These are phyloP conservation scores for Cantharis rufa DNA, from an alignment of 2,888 invertebrate species.

Conservation along the genomic window DNA sequence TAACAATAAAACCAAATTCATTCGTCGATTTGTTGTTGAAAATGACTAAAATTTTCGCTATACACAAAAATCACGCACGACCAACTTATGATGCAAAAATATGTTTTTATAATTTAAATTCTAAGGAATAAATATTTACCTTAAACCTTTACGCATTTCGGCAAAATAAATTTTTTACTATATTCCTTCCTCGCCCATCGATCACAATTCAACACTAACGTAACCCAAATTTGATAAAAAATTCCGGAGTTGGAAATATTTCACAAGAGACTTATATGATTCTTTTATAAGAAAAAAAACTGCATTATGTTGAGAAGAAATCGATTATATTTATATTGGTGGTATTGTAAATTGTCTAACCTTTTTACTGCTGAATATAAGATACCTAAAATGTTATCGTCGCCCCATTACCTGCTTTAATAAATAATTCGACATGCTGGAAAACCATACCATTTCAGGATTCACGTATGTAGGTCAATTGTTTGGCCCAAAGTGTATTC, in stretches of 20 bases:
- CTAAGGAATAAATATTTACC: slow-evolving; percentile 6
- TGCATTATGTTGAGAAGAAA: slow-evolving; percentile 7
- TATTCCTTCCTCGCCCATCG: slow-evolving; percentile 17
- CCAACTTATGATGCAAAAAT: background rate
- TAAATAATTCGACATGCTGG: slow-evolving; percentile 20
- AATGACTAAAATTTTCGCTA: background rate
- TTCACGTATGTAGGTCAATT: slow-evolving; percentile 16
- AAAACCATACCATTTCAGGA: slow-evolving; percentile 2
- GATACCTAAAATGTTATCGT: slow-evolving; percentile 6
- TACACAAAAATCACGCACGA: background rate
- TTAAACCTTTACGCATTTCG: background rate
- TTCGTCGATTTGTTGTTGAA: background rate
- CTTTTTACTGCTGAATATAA: slow-evolving; percentile 4
- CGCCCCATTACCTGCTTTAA: slow-evolving; percentile 14
- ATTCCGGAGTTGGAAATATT: slow-evolving; percentile 14
- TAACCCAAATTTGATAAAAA: slow-evolving; percentile 20
- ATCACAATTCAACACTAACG: slow-evolving; percentile 18
- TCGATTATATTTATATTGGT: slow-evolving; percentile 1
- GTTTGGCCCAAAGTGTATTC: background rate
- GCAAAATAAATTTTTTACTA: slow-evolving; percentile 14
- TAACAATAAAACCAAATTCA: background rate
- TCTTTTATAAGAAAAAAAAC: slow-evolving; percentile 6
- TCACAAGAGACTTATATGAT: slow-evolving; percentile 8
- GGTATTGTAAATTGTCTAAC: background rate
- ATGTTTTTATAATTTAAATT: slow-evolving; percentile 7